Base-by-base conservation (phyloP, 2,113 vertebrate genomes). In the Halcyon senegalensis region DNA sequence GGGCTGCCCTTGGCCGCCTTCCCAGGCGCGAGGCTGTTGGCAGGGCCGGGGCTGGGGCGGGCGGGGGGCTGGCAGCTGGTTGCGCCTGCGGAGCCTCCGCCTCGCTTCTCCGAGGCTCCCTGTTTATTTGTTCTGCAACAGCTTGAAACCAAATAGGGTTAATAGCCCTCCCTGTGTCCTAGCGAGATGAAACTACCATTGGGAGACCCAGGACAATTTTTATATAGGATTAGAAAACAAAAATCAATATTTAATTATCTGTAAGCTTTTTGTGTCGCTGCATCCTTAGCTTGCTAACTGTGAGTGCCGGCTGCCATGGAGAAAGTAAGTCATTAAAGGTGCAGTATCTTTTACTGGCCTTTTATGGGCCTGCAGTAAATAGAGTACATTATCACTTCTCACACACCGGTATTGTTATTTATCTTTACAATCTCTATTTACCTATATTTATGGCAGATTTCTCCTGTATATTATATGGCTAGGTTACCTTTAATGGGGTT, bases 221-320 rank as follows among this genome's bases (percentile, higher is more conserved):
- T 99, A 99, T 99, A 99, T 99, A 98, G 99, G 99, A 99, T 99
- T 99, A 99, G 99, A 99, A 99, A 99, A 99, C 99, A 99, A 99
- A 99, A 99, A 99, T 99, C 99, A 99, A 99, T 99, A 99, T 99
- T 99, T 99, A 99, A 99, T 99, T 99, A 99, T 99, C 99, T 99
- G 99, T 99, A 99, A 99, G 99, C 99, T 99, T 99, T 99, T 99
- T 99, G 99, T 99, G 99, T 99, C 99, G 98, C 99, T 99, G 99
- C 99, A 99, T 99, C 99, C 99, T 99, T 99, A 98, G 99, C 98
- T 98, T 98, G 98, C 98, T 98, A 98, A 99, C 98, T 97, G 98
- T 98, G 97, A 95, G 91, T 95, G 93, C 97, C 31, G 96, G 96
- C 98, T 97, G 95, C 98, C 98, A 97, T 93, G 97, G 97, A 97